Base-by-base conservation (phyloP, 2,113 vertebrate species). In the Sander lucioperca region DNA sequence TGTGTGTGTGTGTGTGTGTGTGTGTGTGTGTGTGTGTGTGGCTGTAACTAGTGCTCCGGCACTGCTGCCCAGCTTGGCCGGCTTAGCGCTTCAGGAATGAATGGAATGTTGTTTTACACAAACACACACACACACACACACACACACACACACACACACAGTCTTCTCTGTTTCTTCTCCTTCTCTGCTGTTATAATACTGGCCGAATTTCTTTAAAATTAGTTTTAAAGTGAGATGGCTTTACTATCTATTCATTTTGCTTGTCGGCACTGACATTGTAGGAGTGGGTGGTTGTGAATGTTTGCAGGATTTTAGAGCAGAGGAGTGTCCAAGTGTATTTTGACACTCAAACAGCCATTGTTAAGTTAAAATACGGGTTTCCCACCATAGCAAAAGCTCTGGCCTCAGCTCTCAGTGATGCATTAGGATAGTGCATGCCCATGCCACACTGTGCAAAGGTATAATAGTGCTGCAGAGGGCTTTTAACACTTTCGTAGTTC, bases 41-140 rank as follows among this genome's bases (percentile, higher is more conserved):
- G n/a, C 18, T 84, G 66, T 70, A 69, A 67, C 69, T 74, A 57
- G 73, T 77, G 74, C 80, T 75, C 61, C 77, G 53, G 56, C 85
- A 84, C 86, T 85, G 86, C 65, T 68, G 48, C 65, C 65, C 65
- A 67, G 47, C 45, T 48, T 68, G 47, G 66, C 86, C 27, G 74
- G 87, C 88, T 94, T 86, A 93, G 86, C 6, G 56, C 90, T 84
- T 86, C n/a, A 94, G 93, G 94, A 95, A 95, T 95, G 94, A 92
- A 87, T 92, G 94, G 95, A 95, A 95, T 95, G 95, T 91, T 95
- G 92, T 91, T 92, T 88, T 79, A 77, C 80, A 66, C 76, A 71
- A 61, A 58, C 59, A 74, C 80, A 62, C 73, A 54, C 30, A 33
- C 30, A 33, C 36, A 36, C 36, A 33, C 75, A 53, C 75, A 76